phyloP scores from a whole-genome alignment of 2,888 invertebrate species.

The Parnassius smintheus region DNA sequence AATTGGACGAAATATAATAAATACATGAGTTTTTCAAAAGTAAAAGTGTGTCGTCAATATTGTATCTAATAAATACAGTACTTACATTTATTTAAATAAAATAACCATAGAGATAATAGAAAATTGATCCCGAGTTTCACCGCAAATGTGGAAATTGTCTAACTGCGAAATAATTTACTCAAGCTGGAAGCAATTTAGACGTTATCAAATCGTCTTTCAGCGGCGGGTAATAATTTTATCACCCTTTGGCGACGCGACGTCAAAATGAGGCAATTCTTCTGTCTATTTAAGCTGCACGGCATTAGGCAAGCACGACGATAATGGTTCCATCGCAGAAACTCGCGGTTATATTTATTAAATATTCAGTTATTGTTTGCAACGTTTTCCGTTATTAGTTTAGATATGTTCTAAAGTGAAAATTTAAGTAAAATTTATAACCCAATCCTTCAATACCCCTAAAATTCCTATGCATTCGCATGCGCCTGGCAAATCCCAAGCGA shows the following conservation, averaged over 20 bases:
- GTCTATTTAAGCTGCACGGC: conserved; percentile 14
- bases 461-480: too few relatives aligned
- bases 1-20: too few relatives aligned
- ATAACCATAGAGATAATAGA: conserved; percentile 19
- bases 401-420: not conserved
- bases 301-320: conserved; percentile 23
- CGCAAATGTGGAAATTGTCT: conserved; percentile 22
- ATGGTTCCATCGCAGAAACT: conserved; percentile 18
- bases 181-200: conserved; percentile 18
- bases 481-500: too few relatives aligned
- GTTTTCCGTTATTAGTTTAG: conserved; percentile 5
- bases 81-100: not conserved
- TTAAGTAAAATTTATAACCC: not conserved
- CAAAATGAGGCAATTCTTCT: conserved; percentile 20
- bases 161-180: conserved; percentile 22
- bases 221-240: conserved; percentile 24
- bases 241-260: conserved; percentile 9
- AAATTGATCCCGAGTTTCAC: conserved; percentile 7
- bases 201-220: conserved; percentile 21
- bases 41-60: too few relatives aligned
- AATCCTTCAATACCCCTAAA: not conserved
- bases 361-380: conserved; percentile 10
- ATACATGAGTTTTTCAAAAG: too few relatives aligned
- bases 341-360: conserved; percentile 21
- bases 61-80: too few relatives aligned